A percentile compares a stretch with the other conserved stretches of the same genome.
phyloP scores from a whole-genome alignment of 2,797 vertebrate genomes.

The Mus spretus region DNA sequence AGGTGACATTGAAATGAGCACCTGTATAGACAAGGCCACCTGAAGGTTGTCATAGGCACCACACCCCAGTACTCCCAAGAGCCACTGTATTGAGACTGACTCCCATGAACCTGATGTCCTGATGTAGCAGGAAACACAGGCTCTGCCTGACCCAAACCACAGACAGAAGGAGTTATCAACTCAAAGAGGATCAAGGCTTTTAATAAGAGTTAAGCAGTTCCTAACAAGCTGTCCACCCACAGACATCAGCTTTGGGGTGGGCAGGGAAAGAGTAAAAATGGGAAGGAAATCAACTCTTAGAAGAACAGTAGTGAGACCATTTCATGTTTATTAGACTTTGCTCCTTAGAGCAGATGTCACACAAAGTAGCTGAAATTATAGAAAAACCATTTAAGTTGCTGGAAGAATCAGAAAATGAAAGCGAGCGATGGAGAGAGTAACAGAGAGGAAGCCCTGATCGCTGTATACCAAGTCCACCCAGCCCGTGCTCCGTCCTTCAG shows the following conservation, averaged over 20 bases:
- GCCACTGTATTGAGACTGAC: conserved; percentile 5
- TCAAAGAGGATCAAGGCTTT: background rate
- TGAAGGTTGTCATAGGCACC: background rate
- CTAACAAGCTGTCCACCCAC: background rate
- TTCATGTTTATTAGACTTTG: conserved; percentile 52
- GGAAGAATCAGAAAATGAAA: conserved; percentile 26
- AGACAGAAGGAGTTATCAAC: background rate
- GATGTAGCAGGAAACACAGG: background rate
- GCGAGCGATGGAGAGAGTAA: background rate
- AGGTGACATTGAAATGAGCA: background rate
- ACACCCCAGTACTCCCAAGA: background rate
- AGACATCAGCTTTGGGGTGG: background rate
- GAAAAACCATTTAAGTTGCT: background rate
- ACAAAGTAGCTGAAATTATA: conserved; percentile 6
- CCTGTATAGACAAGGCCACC: background rate
- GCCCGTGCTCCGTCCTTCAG: background rate
- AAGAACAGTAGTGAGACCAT: background rate
- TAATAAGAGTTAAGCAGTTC: background rate
- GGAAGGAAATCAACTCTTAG: background rate
- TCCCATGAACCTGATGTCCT: background rate
- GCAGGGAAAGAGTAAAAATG: background rate
- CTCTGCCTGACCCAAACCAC: background rate
- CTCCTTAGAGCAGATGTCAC: conserved; percentile 25
- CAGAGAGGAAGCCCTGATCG: background rate
- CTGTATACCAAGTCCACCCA: background rate